Base-by-base conservation (phyloP, 2,113 vertebrate species). In the Laticauda colubrina region DNA sequence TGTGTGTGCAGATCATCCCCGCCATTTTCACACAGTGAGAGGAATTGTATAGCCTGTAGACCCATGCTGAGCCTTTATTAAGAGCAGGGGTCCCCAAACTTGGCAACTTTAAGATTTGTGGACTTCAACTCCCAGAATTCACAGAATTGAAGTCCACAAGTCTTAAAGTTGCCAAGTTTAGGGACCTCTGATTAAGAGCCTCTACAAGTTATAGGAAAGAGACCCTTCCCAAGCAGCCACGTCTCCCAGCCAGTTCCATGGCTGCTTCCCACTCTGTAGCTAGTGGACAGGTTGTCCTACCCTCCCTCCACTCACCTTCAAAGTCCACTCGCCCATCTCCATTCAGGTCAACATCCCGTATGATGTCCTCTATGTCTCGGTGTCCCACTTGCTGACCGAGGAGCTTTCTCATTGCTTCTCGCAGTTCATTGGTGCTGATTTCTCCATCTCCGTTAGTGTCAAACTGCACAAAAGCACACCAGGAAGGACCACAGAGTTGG, bases 391-490 rank as follows among this genome's bases (percentile, higher is more conserved):
- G 99, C 94, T 99, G 99, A 87, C 99, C 99, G 15, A 99, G 97
- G 69, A 99, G 98, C 95, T 99, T 99, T 95, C 98, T 99, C 99
- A 99, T 99, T 86, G 99, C 99, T 94, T 99, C 99, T 94, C 99
- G 97, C 2, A 99, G 97, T 95, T 99, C 99, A 24, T 98, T 98
- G 87, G 98, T 99, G 95, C 99, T 99, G 96, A 99, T 99, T 96
- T 99, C 98, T 5, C 99, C 99, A 2, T 99, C 99, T 11, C 99
- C 99, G 0, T 99, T 99, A 45, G 99, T 98, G 95, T 99, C 99
- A 95, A 99, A 99, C 99, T 99, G 95, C 92, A 92, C 90, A 0
- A 93, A 51, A 39, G 23, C 90, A 55, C 48, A 91, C 57, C 12
- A 26, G 8, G 29, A 55, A 39, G 90, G 94, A 88, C 26, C 59